These are phyloP conservation scores for Amblyopsis rosae DNA, from an alignment of 2,113 vertebrate genomes.

Conservation along the genomic window DNA sequence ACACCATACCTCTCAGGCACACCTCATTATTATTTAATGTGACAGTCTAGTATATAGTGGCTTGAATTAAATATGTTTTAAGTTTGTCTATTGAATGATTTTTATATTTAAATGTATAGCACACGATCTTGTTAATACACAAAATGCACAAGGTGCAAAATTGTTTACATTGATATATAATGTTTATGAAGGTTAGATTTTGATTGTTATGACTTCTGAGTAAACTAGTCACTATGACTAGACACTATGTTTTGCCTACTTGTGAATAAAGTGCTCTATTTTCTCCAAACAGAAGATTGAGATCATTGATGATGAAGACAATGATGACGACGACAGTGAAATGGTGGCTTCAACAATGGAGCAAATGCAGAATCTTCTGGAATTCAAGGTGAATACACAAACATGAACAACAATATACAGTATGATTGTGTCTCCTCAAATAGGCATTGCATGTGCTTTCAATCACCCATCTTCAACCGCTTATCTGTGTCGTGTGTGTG, in stretches of 20 bases:
- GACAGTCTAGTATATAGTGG: too few species aligned
- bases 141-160: neutral
- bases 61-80: too few species aligned
- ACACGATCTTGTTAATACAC: too few species aligned
- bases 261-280: neutral
- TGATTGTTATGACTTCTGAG: neutral
- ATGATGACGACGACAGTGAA: conserved; percentile 82
- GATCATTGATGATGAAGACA: conserved; percentile 81
- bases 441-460: neutral
- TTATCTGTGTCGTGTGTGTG: neutral
- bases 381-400: conserved; percentile 85
- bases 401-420: neutral
- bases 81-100: too few species aligned
- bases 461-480: neutral
- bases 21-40: too few species aligned
- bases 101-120: too few species aligned
- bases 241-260: neutral
- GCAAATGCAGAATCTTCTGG: conserved; percentile 89
- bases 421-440: neutral
- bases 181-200: neutral
- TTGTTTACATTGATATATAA: too few species aligned
- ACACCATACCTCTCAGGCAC: too few species aligned
- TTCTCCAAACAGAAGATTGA: conserved; percentile 88
- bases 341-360: conserved; percentile 87
- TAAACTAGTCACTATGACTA: neutral